Evolutionary conservation across 2,113 vertebrate genomes (phyloP).

Genomic region (Eptesicus fuscus): DNA sequence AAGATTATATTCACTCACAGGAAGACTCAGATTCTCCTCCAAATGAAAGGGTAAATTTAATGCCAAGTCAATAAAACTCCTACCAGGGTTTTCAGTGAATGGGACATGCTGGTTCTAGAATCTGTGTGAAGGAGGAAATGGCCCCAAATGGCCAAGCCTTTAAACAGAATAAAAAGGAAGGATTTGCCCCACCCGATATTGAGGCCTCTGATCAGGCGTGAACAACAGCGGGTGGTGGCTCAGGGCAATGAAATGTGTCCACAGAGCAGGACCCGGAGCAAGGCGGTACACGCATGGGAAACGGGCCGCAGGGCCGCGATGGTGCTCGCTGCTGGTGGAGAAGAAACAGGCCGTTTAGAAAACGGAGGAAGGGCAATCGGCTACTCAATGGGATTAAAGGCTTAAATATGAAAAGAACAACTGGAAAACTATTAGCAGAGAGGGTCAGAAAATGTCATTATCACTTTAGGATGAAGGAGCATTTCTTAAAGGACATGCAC

Average conservation of each 20-base stretch:
- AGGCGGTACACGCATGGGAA: fast-evolving
- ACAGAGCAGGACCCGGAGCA: fast-evolving
- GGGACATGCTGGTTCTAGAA: not conserved
- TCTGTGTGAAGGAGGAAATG: not conserved
- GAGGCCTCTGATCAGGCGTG: not conserved
- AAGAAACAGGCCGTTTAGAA: not conserved
- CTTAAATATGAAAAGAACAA: not conserved
- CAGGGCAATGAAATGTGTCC: not conserved
- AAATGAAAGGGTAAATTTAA: not conserved
- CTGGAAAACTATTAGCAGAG: not conserved
- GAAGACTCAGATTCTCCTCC: not conserved
- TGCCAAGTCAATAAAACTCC: not conserved
- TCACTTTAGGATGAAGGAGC: not conserved
- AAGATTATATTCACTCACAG: not conserved
- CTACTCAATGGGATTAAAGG: not conserved
- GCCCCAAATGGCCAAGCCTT: not conserved
- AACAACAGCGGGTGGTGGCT: not conserved
- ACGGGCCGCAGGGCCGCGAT: fast-evolving
- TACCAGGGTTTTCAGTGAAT: not conserved
- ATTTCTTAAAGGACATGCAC: not conserved
- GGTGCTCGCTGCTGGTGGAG: fast-evolving
- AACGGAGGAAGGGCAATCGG: fast-evolving
- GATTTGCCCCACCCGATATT: fast-evolving
- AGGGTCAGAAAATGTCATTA: not conserved
- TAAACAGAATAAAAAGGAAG: not conserved